These are phyloP conservation scores for Sebastes trivittatus DNA, from an alignment of 2,797 vertebrate genomes.

Conservation along the genomic window DNA sequence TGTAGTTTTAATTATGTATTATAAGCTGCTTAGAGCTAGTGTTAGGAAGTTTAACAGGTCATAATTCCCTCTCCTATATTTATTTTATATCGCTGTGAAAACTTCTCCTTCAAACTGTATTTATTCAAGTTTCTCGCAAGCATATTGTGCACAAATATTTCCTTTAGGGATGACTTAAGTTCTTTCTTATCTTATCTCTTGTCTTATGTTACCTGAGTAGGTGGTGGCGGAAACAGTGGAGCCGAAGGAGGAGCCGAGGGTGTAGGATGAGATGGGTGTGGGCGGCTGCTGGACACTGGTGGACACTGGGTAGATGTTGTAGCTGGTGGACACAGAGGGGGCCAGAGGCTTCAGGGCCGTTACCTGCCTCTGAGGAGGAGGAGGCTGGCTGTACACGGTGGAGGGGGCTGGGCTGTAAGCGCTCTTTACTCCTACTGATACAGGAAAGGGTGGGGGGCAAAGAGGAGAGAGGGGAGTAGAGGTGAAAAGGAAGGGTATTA, in stretches of 20 bases:
- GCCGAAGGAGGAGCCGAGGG: constrained; percentile 79
- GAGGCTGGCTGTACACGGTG: constrained; percentile 80
- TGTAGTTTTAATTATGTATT: too few species aligned
- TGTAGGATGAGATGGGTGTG: constrained; percentile 80
- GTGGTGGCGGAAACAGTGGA: constrained; percentile 73
- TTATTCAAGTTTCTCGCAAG: neutral
- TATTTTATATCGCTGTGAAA: neutral
- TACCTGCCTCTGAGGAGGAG: constrained; percentile 81
- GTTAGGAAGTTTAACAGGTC: too few species aligned
- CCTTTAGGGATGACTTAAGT: neutral
- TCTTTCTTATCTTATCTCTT: neutral
- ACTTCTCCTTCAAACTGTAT: too few species aligned
- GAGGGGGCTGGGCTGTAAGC: constrained; percentile 75
- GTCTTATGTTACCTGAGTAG: constrained; percentile 77
- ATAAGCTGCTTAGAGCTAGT: too few species aligned
- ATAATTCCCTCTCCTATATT: neutral
- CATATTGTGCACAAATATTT: neutral
- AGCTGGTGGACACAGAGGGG: constrained; percentile 77
- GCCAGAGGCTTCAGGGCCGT: constrained; percentile 77
- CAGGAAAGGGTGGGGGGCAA: neutral
- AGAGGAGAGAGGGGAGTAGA: neutral
- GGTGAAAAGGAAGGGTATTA: neutral
- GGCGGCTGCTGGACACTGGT: constrained; percentile 79
- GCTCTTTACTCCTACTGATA: constrained; percentile 76
- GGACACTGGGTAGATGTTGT: constrained; percentile 78